phyloP scores from a whole-genome alignment of 2,888 invertebrate species.

The Eulithis prunata region DNA sequence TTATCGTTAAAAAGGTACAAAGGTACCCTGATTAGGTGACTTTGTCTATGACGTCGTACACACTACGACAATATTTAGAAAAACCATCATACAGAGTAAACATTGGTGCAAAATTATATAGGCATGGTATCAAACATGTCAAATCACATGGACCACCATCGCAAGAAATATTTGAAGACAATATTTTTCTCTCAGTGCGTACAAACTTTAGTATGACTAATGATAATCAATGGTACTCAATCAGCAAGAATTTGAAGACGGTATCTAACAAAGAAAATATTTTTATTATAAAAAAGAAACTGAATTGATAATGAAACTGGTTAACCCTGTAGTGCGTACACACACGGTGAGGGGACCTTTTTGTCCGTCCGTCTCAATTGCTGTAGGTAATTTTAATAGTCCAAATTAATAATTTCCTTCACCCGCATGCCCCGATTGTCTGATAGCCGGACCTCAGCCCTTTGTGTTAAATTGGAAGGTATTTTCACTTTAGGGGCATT shows the following conservation, averaged over 20 bases:
- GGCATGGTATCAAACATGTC: too few relatives aligned
- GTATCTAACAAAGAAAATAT: too few relatives aligned
- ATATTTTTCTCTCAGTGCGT: too few relatives aligned
- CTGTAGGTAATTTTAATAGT: conserved; percentile 71
- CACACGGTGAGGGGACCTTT: conserved; percentile 57
- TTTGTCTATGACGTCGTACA: conserved; percentile 16
- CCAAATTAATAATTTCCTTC: conserved; percentile 73
- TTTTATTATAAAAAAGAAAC: too few relatives aligned
- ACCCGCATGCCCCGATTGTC: conserved; percentile 60
- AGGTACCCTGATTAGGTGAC: conserved; percentile 31
- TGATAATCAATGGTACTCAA: too few relatives aligned
- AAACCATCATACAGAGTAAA: too few relatives aligned
- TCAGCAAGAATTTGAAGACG: neutral
- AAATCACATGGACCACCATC: too few relatives aligned
- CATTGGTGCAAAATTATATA: too few relatives aligned
- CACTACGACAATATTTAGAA: conserved; percentile 1
- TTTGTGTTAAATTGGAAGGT: conserved; percentile 67
- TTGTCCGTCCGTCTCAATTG: conserved; percentile 62
- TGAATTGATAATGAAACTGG: neutral
- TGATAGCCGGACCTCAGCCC: conserved; percentile 51
- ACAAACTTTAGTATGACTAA: too few relatives aligned
- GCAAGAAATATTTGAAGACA: too few relatives aligned
- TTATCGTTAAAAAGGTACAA: conserved; percentile 63
- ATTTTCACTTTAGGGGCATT: conserved; percentile 59
- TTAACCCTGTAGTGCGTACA: conserved; percentile 31